phyloP scores from a whole-genome alignment of 2,888 invertebrate genomes.

The Prenolepis imparis region DNA sequence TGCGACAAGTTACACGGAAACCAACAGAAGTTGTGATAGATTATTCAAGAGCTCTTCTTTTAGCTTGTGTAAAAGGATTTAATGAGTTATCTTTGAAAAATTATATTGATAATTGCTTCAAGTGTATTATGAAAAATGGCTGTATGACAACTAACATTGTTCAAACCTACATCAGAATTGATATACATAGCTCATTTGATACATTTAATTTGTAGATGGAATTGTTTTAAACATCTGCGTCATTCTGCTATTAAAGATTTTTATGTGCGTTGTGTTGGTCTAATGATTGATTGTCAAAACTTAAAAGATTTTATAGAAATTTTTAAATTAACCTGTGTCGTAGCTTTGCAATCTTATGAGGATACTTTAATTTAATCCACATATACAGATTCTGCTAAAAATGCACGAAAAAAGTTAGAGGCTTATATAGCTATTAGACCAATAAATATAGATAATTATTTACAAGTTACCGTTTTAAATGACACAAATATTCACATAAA shows the following conservation, averaged over 20 bases:
- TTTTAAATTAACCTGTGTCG: too few species aligned
- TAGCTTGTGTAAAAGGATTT: constrained; percentile 4
- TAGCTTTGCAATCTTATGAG: too few species aligned
- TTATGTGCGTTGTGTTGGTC: constrained; percentile 1
- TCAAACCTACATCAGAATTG: not conserved
- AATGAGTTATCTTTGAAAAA: not conserved
- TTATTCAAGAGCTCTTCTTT: constrained; percentile 1
- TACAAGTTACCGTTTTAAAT: too few species aligned
- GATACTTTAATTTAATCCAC: too few species aligned
- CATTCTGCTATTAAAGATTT: not conserved
- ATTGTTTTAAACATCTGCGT: constrained; percentile 5
- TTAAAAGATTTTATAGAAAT: too few species aligned
- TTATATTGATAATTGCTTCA: not conserved
- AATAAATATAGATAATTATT: too few species aligned
- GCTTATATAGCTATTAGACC: too few species aligned
- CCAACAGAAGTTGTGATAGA: not conserved
- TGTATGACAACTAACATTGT: not conserved
- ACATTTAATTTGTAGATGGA: not conserved
- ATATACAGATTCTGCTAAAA: too few species aligned
- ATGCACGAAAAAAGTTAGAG: too few species aligned
- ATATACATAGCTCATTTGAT: not conserved
- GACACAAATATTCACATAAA: too few species aligned
- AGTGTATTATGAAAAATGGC: not conserved
- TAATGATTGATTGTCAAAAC: too few species aligned
- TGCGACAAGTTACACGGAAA: constrained; percentile 1